Evolutionary conservation across 2,888 invertebrate genomes (phyloP).

Genomic region (Anoncus sp.): DNA sequence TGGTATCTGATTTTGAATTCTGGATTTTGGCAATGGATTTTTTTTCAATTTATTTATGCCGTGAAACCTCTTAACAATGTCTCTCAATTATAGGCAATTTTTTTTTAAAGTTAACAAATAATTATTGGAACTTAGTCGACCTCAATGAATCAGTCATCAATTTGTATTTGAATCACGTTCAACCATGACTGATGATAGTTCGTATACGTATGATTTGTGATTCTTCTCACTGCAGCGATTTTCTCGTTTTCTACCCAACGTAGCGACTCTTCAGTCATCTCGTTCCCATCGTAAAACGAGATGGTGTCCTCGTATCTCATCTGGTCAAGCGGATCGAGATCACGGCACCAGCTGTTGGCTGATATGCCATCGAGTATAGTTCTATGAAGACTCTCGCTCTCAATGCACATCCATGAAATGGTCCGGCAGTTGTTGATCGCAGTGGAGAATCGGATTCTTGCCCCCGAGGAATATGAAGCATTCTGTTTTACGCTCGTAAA

Average conservation of each 20-base stretch:
- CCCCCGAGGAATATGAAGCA: slow-evolving; percentile 25
- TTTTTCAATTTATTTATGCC: too few relatives aligned
- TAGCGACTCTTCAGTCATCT: background rate
- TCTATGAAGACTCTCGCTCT: background rate
- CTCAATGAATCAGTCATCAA: background rate
- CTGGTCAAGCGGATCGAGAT: slow-evolving; percentile 1
- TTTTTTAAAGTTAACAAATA: too few relatives aligned
- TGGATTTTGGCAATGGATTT: too few relatives aligned
- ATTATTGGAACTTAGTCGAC: too few relatives aligned
- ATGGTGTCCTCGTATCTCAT: slow-evolving; percentile 13
- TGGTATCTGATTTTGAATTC: too few relatives aligned
- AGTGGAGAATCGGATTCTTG: slow-evolving; percentile 36
- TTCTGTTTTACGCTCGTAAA: slow-evolving; percentile 49
- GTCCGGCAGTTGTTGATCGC: slow-evolving; percentile 39
- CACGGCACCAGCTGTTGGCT: slow-evolving; percentile 20
- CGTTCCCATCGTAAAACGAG: slow-evolving; percentile 28
- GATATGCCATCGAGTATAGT: slow-evolving; percentile 5
- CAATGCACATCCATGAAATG: slow-evolving; percentile 19
- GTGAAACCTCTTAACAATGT: too few relatives aligned
- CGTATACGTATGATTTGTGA: slow-evolving; percentile 3
- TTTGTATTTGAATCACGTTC: background rate
- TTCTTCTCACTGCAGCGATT: slow-evolving; percentile 10
- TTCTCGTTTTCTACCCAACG: background rate
- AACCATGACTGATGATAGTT: background rate
- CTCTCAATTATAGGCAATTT: too few relatives aligned